Conservation (phyloP, 2,113 vertebrate genomes). For the Coturnix japonica region DNA sequence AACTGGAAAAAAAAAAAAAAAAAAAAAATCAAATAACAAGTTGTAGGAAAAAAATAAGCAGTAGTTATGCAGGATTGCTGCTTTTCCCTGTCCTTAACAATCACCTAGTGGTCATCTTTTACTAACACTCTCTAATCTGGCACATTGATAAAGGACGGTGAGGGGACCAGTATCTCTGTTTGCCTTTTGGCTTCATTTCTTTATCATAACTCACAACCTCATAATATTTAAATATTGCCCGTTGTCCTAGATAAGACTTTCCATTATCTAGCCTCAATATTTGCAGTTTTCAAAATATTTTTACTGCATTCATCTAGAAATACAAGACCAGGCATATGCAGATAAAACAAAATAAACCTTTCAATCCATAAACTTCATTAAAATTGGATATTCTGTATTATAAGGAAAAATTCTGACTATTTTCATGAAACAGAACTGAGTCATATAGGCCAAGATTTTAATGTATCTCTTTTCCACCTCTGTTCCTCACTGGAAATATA, state of each 20-base stretch:
- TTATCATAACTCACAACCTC: neutral
- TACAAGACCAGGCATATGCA: neutral
- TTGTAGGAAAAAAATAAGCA: neutral
- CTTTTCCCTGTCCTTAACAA: neutral
- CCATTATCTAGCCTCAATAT: constrained; percentile 19
- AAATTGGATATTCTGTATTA: neutral
- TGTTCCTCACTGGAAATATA: neutral
- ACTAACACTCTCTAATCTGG: neutral
- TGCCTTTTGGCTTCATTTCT: neutral
- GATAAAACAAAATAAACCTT: constrained; percentile 7
- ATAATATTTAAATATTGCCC: neutral
- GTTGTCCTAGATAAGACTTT: neutral
- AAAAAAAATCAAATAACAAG: neutral
- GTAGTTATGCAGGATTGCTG: neutral
- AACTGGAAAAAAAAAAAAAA: neutral
- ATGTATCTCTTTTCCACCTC: neutral
- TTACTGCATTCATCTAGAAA: neutral
- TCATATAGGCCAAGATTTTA: neutral
- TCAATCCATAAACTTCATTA: neutral
- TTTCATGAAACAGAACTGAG: neutral
- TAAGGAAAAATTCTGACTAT: neutral
- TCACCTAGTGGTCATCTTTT: neutral
- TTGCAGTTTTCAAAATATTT: neutral
- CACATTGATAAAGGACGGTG: neutral
- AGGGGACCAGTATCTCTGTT: neutral